Evolutionary conservation across 2,888 invertebrate genomes (phyloP), one percentile per base, ranked within the genome.

Genomic region (Drosophila leonis): DNA sequence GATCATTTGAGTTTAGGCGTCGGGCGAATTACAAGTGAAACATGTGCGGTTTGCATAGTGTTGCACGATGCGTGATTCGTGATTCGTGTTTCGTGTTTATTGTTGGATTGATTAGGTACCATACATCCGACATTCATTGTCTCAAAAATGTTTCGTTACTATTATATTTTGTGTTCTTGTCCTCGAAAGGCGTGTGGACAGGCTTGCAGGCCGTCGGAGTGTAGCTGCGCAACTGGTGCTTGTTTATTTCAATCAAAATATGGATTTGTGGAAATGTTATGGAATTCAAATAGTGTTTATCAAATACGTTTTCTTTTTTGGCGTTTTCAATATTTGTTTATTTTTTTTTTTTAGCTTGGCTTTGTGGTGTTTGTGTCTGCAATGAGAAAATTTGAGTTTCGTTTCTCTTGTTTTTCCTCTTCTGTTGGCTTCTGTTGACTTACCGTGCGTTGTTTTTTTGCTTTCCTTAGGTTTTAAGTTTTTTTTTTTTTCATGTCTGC

Each of bases 171-270:
- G 33, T 51, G 7, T 48, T 48, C 4, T 9, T 33, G n/a, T 0
- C 7, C 6, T 39, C 39, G n/a, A 48, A 29, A 15, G 37, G 5
- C 2, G 46, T 29, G 29, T 46, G 12, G 33, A 33, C 13, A 51
- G 8, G 33, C 6, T 41, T 4, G 24, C 24, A 13, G 35, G 20
- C 24, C 33, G 3, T 55, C 20, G 20, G 41, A 31, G 24, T 44
- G 42, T 44, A 57, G 44, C 56, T 57, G 56, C 56, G 56, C 44
- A 57, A 57, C 56, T 44, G 42, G 12, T 44, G 56, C 44, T 20
- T 42, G 10, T 20, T 8, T 1, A 18, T 20, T 12, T 33, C 13
- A 13, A 33, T 51, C 33, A 33, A 9, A 1, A 4, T 29, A 18
- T 33, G 20, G 20, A 24, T 29, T 10, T 15, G 18, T 29, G 13